Conservation (phyloP, 2,113 vertebrate genomes). For the Silurus glanis region DNA sequence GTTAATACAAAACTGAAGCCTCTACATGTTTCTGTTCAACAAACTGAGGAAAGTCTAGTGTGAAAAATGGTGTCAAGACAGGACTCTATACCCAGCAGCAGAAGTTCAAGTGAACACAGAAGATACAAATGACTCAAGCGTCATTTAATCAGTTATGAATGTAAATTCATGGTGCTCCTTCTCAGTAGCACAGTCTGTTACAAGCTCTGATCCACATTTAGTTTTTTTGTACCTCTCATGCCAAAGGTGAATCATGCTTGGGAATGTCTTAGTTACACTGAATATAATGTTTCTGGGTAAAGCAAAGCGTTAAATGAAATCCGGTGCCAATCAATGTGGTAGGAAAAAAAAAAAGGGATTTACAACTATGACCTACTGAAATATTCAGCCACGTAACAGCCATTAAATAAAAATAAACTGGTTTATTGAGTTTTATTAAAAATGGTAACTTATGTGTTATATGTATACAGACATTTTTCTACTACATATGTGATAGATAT, state of each 20-base stretch:
- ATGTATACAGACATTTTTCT: slow-evolving; percentile 16
- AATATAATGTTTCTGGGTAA: neutral
- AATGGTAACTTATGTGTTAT: neutral
- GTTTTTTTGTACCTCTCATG: neutral
- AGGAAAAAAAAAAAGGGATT: neutral
- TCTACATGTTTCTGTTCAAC: neutral
- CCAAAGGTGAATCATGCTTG: neutral
- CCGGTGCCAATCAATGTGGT: neutral
- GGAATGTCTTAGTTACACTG: neutral
- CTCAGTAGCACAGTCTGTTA: neutral
- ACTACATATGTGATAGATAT: neutral
- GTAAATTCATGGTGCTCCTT: neutral
- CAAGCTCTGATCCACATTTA: neutral
- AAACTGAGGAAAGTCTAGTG: neutral
- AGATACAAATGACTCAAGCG: neutral
- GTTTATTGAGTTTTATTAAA: neutral
- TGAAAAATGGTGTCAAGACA: neutral
- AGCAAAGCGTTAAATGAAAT: neutral
- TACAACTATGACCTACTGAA: neutral
- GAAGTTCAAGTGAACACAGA: neutral
- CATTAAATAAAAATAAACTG: neutral
- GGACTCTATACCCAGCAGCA: neutral
- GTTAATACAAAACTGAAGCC: neutral
- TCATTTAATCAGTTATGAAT: neutral
- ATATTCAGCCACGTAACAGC: neutral